phyloP scores from a whole-genome alignment of 2,113 vertebrate genomes.

The Cheirogaleus medius region DNA sequence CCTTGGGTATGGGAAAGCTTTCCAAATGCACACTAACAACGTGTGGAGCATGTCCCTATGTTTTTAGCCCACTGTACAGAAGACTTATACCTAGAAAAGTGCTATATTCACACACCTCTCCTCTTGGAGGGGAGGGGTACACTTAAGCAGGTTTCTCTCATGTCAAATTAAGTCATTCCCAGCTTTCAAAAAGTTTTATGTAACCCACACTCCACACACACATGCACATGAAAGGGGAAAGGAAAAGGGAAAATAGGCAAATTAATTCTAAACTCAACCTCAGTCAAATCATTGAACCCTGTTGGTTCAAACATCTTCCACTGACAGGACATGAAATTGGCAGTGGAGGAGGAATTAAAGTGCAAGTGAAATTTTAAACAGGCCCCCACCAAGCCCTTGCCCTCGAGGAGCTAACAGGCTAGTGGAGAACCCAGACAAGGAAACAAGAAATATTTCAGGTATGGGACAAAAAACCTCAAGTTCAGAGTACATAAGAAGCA shows the following conservation, averaged over 20 bases:
- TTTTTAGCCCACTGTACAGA: neutral
- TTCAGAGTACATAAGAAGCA: neutral
- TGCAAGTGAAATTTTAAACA: neutral
- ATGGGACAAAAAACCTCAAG: neutral
- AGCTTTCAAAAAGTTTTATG: neutral
- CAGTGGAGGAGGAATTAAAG: neutral
- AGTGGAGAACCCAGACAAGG: neutral
- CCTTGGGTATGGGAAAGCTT: neutral
- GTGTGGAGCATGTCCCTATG: neutral
- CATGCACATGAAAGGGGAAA: fast-evolving
- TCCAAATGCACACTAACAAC: neutral
- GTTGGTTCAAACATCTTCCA: neutral
- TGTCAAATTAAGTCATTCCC: neutral
- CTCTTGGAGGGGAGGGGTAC: neutral
- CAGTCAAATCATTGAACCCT: neutral
- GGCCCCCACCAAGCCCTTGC: neutral
- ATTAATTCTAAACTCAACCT: neutral
- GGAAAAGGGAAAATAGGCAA: neutral
- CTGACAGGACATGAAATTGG: neutral
- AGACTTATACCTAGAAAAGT: neutral
- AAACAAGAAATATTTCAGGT: neutral
- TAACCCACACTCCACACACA: neutral
- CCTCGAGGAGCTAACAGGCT: neutral
- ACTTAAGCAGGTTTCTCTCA: neutral
- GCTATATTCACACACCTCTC: neutral